phyloP scores from a whole-genome alignment of 2,888 invertebrate species.

The Phymatocera aterrima region DNA sequence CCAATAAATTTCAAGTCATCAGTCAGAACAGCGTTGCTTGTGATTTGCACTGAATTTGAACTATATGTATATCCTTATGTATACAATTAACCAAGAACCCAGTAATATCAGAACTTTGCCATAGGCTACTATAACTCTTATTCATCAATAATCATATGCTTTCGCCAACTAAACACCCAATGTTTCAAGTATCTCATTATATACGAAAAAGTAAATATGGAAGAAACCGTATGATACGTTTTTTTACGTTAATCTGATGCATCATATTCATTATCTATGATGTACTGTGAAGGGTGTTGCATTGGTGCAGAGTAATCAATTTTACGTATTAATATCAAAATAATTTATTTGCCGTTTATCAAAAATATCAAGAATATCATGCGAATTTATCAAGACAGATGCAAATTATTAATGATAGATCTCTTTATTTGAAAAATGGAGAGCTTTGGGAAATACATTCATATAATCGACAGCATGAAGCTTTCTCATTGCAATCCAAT shows the following conservation, averaged over 20 bases:
- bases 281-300: background rate
- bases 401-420: background rate
- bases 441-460: background rate
- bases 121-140: background rate
- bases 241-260: background rate
- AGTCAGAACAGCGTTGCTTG: background rate
- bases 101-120: background rate
- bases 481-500: background rate
- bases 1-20: background rate
- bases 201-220: background rate
- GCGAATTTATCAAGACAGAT: no score
- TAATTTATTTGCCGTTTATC: background rate
- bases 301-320: background rate
- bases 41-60: background rate
- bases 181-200: background rate
- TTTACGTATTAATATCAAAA: background rate
- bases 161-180: conserved; percentile 23
- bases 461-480: background rate
- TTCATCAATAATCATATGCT: background rate
- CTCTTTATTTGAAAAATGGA: background rate
- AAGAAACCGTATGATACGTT: background rate
- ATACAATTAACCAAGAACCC: background rate
- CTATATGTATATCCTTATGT: no score
- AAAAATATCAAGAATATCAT: no score
- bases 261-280: background rate